phyloP scores from a whole-genome alignment of 2,113 vertebrate genomes.

The Aythya baeri region DNA sequence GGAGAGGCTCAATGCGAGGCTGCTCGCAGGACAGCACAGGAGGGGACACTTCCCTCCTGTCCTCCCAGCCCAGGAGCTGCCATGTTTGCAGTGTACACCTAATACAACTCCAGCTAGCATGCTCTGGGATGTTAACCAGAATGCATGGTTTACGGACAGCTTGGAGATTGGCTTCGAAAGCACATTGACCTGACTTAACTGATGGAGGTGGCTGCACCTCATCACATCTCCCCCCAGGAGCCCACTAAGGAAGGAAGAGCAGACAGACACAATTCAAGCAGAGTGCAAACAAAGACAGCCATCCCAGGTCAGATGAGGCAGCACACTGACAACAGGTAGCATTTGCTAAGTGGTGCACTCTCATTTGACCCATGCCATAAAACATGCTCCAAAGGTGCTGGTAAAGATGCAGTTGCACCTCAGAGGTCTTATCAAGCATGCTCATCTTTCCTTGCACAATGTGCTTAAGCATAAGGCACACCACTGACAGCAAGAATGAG shows the following conservation, averaged over 20 bases:
- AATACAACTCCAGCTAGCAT: background rate
- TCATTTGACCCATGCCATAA: background rate
- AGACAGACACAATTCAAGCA: background rate
- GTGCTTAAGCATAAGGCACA: background rate
- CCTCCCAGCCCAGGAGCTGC: background rate
- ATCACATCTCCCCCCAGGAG: background rate
- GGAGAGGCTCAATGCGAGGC: background rate
- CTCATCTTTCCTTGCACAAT: background rate
- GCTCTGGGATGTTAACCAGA: background rate
- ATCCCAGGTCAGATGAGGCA: background rate
- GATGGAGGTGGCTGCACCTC: background rate
- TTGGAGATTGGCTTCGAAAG: background rate
- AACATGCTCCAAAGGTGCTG: background rate
- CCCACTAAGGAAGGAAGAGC: background rate
- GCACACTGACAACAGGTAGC: background rate
- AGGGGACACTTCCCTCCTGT: background rate
- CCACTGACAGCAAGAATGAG: accelerated
- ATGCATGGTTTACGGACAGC: background rate
- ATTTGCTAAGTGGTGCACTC: accelerated
- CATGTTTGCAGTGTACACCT: background rate
- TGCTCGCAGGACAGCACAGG: background rate
- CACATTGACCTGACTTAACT: background rate
- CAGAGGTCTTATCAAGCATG: background rate
- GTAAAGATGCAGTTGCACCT: background rate
- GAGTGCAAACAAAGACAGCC: background rate